Evolutionary conservation across 2,797 vertebrate species (phyloP), one percentile per base, ranked within the genome.

Genomic region (Neomorphus geoffroyi): DNA sequence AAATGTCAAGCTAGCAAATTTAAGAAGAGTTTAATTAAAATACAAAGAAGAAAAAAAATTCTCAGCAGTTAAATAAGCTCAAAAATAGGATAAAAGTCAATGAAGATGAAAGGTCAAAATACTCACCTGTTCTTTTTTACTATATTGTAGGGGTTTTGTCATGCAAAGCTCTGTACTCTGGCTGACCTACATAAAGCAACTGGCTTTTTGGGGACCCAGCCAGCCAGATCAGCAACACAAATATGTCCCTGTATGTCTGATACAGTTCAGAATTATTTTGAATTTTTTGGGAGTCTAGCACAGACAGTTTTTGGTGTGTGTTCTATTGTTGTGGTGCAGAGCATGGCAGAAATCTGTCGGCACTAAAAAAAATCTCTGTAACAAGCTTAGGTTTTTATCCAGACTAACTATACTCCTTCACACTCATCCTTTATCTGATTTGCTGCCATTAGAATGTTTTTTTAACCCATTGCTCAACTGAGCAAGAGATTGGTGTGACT

Each of bases 61-160:
- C n/a, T 48, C 37, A 10, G 9, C 13, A 37, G 48, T 88, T 80
- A 90, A 93, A 18, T 72, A 89, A 86, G 23, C 17, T 78, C 51
- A 87, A 79, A 93, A 88, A 46, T 10, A 62, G 9, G 22, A 41
- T 43, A 80, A 86, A 88, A 24, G 13, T 16, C 64, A 81, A 45
- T 79, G 46, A 5, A 88, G 18, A 86, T 91, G 70, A 94, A 88
- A 92, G 62, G 61, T 79, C 56, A 72, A 91, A 93, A 80, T 50
- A 77, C 8, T 11, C 60, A 67, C 58, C 57, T 85, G 35, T 18
- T 45, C 19, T 45, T 45, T 45, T 18, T 18, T 45, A 88, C 23
- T 81, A 17, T 26, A 58, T 50, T 57, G 15, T 60, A 37, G n/a
- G 32, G 45, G 21, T 46, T 81, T 88, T 85, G 35, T 66, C 66